Percentiles rank a stretch among this genome's conserved stretches.
Conservation (phyloP, 2,113 vertebrate species). For the Gobius niger region DNA sequence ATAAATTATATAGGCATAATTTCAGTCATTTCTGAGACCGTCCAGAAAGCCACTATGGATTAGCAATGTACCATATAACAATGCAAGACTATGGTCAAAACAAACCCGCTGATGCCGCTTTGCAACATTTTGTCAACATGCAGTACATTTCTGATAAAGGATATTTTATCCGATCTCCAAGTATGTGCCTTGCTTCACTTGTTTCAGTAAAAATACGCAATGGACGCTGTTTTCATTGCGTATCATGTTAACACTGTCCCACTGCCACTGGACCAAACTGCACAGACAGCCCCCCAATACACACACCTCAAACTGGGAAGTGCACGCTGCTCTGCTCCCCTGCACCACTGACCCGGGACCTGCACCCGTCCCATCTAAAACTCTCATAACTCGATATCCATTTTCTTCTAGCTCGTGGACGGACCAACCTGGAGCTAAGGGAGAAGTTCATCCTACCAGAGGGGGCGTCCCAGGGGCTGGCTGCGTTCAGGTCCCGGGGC, state of each 20-base stretch:
- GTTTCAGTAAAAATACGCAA: constrained; percentile 45
- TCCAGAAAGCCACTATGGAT: no score
- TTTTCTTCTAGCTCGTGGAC: constrained; percentile 84
- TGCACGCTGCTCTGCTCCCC: constrained; percentile 53
- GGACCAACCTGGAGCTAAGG: constrained; percentile 95
- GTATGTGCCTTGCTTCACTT: constrained; percentile 48
- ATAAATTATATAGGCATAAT: no score
- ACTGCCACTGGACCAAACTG: constrained; percentile 31
- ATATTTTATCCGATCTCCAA: background rate
- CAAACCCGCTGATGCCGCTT: background rate
- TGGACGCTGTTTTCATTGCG: constrained; percentile 50
- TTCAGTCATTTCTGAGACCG: no score
- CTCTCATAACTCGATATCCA: background rate
- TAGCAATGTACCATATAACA: no score
- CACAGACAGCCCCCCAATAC: constrained; percentile 29
- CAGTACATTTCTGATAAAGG: no score
- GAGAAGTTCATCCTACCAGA: constrained; percentile 98
- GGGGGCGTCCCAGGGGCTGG: constrained; percentile 90
- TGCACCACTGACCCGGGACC: background rate
- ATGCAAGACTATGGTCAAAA: background rate
- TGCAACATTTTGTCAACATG: background rate
- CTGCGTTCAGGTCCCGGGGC: constrained; percentile 91
- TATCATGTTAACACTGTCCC: constrained; percentile 16
- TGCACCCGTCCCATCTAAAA: background rate
- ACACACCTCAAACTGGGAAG: constrained; percentile 40